Evolutionary conservation across 2,888 invertebrate genomes (phyloP).

Genomic region (Chironomus riparius): DNA sequence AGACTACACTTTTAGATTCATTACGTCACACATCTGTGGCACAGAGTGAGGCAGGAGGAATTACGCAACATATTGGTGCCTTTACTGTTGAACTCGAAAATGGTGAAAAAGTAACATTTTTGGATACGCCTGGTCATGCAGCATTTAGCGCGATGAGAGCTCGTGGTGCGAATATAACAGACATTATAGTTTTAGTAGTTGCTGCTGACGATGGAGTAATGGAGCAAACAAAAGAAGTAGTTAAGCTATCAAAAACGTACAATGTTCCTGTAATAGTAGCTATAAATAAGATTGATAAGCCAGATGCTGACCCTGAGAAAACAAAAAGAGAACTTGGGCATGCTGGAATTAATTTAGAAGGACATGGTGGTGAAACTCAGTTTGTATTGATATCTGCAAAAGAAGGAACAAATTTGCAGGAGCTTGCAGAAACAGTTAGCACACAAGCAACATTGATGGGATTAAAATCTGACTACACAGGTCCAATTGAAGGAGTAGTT

Average conservation of each 20-base stretch:
- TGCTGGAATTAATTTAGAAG: constrained; percentile 75
- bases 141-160: constrained; percentile 91
- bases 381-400: constrained; percentile 86
- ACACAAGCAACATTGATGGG: constrained; percentile 80
- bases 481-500: constrained; percentile 80
- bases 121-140: constrained; percentile 98
- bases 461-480: constrained; percentile 72
- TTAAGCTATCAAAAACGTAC: constrained; percentile 73
- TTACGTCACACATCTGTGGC: constrained; percentile 79
- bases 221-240: constrained; percentile 92
- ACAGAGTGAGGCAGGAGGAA: constrained; percentile 91
- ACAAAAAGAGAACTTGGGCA: constrained; percentile 66
- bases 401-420: constrained; percentile 65
- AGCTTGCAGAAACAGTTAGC: constrained; percentile 72
- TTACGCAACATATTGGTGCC: constrained; percentile 98
- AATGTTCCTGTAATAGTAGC: constrained; percentile 91
- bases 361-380: constrained; percentile 85
- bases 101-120: constrained; percentile 80
- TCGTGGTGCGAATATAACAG: constrained; percentile 88
- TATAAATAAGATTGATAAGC: constrained; percentile 96
- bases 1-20: constrained; percentile 90
- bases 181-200: constrained; percentile 90
- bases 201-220: constrained; percentile 99
- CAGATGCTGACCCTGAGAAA: constrained; percentile 73
- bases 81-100: constrained; percentile 63